Evolutionary conservation across 2,113 vertebrate genomes (phyloP).

Genomic region (Solea solea): DNA sequence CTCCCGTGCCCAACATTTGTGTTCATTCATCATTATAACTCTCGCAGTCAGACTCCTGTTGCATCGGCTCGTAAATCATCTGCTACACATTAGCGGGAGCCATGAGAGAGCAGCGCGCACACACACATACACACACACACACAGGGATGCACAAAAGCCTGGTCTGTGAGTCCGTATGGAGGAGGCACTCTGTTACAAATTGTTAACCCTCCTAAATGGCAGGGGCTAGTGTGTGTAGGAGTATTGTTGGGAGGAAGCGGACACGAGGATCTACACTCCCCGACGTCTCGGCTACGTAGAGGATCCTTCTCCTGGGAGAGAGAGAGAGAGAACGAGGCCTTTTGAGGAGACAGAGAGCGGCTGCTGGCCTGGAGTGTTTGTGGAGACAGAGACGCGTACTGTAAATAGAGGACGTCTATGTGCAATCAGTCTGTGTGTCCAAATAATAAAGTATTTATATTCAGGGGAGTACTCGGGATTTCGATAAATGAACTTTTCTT

Average conservation of each 20-base stretch:
- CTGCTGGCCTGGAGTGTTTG: constrained; percentile 39
- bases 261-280: constrained; percentile 64
- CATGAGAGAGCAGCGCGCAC: constrained; percentile 51
- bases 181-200: constrained; percentile 71
- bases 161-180: constrained; percentile 61
- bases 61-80: constrained; percentile 71
- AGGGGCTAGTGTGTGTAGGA: constrained; percentile 39
- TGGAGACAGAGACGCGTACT: constrained; percentile 24
- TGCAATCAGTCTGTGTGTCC: neutral
- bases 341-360: constrained; percentile 30
- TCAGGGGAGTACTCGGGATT: neutral
- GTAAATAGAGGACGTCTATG: constrained; percentile 41
- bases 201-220: constrained; percentile 70
- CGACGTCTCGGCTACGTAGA: constrained; percentile 45
- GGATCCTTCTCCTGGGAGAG: constrained; percentile 51
- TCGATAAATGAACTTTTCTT: neutral
- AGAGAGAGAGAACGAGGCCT: constrained; percentile 58
- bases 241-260: constrained; percentile 55
- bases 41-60: constrained; percentile 58
- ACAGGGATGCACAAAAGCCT: constrained; percentile 63
- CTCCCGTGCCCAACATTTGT: constrained; percentile 55
- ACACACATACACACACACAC: constrained; percentile 22
- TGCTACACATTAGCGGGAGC: constrained; percentile 75
- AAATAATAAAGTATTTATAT: neutral
- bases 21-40: constrained; percentile 67